A percentile compares a stretch with the other conserved stretches of the same genome.
These are phyloP conservation scores for Glareola pratincola DNA, from an alignment of 2,113 vertebrate genomes.

Conservation along the genomic window DNA sequence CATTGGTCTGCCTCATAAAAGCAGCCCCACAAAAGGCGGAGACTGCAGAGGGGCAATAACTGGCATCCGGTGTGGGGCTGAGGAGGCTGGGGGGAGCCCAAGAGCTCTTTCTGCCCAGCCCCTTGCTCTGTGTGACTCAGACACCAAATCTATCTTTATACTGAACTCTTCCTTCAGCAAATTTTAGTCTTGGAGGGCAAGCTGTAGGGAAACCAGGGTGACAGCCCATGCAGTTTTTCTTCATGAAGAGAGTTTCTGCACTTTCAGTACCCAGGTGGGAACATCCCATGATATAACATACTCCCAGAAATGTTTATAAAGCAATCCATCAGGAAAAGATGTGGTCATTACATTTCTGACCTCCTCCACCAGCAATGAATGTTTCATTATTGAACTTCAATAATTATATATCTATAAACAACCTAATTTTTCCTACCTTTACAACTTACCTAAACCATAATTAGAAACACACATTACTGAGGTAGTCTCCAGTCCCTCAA, in stretches of 20 bases:
- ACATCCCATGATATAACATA: background rate
- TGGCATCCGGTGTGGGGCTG: background rate
- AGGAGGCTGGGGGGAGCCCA: background rate
- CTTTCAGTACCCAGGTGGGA: background rate
- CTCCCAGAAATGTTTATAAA: background rate
- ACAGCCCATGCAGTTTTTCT: background rate
- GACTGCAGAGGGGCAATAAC: background rate
- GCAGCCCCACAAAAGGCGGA: background rate
- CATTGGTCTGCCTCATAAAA: background rate
- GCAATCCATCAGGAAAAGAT: background rate
- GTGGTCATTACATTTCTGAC: background rate
- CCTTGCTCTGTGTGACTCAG: background rate
- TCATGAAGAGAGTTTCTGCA: background rate
- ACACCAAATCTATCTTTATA: background rate
- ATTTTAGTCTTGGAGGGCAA: background rate
- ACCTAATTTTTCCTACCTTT: background rate
- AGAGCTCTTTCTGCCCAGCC: background rate
- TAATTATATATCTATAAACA: background rate
- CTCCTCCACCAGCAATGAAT: background rate
- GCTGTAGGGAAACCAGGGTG: background rate
- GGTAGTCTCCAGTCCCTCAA: background rate
- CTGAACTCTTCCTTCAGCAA: background rate
- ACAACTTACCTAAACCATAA: background rate
- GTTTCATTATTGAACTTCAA: background rate
- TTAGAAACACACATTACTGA: background rate